Percentiles rank a stretch among this genome's conserved stretches.
These are phyloP conservation scores for Anoplopoma fimbria DNA, from an alignment of 2,113 vertebrate species.

Conservation along the genomic window DNA sequence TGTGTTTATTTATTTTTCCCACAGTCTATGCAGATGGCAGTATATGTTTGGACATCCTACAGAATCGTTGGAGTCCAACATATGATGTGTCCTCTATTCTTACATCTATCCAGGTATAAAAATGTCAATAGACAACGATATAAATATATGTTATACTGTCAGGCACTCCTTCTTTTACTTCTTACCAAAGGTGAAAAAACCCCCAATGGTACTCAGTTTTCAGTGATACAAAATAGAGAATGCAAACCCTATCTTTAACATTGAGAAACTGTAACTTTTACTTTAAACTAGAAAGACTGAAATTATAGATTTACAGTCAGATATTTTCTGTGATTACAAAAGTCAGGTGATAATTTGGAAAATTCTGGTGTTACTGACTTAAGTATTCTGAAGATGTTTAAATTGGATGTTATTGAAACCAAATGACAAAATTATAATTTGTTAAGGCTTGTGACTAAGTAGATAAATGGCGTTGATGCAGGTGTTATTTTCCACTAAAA, in stretches of 20 bases:
- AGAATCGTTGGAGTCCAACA: conserved; percentile 99
- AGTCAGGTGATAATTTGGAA: neutral
- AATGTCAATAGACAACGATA: neutral
- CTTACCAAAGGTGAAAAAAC: neutral
- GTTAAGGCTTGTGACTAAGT: neutral
- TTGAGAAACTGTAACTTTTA: neutral
- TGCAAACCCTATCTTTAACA: neutral
- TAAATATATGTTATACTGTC: neutral
- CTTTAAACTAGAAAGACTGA: neutral
- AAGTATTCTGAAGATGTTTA: neutral
- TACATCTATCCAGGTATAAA: conserved; percentile 97
- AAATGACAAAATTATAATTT: neutral
- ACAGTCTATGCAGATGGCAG: conserved; percentile 98
- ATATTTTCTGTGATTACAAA: neutral
- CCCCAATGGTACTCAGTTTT: neutral
- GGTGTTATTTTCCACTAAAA: neutral
- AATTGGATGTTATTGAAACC: neutral
- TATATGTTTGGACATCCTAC: conserved; percentile 99
- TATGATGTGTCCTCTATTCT: conserved; percentile 99
- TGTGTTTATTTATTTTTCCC: conserved; percentile 43
- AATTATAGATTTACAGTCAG: neutral
- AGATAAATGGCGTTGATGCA: neutral
- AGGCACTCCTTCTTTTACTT: neutral
- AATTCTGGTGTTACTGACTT: neutral
- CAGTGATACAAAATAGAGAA: neutral